These are phyloP conservation scores for Plectrocnemia conspersa DNA, from an alignment of 1,140 invertebrate species.

Conservation along the genomic window DNA sequence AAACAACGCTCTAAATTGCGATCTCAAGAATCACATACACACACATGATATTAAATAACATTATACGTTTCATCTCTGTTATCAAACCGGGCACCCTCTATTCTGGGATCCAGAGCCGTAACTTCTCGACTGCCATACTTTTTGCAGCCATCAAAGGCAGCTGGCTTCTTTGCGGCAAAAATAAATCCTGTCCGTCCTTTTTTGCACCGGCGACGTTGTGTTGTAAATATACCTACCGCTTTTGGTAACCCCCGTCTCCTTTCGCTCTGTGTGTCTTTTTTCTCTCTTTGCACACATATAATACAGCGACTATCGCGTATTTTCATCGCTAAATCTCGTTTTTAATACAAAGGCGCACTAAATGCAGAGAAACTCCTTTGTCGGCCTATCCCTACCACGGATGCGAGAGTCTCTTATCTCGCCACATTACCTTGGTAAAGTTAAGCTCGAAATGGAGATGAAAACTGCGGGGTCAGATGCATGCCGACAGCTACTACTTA, in stretches of 20 bases:
- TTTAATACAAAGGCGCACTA: constrained; percentile 2
- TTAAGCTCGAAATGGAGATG: background rate
- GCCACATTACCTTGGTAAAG: background rate
- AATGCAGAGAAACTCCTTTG: background rate
- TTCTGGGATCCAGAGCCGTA: background rate
- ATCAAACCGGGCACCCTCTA: constrained; percentile 1
- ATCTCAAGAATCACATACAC: too few relatives aligned
- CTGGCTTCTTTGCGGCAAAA: constrained; percentile 3
- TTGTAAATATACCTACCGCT: background rate
- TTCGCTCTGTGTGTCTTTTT: background rate
- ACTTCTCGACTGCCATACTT: background rate
- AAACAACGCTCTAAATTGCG: too few relatives aligned
- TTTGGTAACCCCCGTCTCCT: background rate
- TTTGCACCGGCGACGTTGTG: background rate
- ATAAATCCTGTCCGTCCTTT: background rate
- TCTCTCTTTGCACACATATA: too few relatives aligned
- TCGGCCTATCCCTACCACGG: background rate
- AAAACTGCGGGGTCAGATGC: background rate
- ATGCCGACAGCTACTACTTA: too few relatives aligned
- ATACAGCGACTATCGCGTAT: background rate
- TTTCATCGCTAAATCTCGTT: constrained; percentile 5
- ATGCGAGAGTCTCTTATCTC: background rate
- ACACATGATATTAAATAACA: too few relatives aligned
- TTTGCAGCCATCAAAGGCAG: constrained; percentile 8
- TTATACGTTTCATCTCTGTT: too few relatives aligned